Conservation (phyloP, 2,113 vertebrate genomes). For the Coracopsis vasa region DNA sequence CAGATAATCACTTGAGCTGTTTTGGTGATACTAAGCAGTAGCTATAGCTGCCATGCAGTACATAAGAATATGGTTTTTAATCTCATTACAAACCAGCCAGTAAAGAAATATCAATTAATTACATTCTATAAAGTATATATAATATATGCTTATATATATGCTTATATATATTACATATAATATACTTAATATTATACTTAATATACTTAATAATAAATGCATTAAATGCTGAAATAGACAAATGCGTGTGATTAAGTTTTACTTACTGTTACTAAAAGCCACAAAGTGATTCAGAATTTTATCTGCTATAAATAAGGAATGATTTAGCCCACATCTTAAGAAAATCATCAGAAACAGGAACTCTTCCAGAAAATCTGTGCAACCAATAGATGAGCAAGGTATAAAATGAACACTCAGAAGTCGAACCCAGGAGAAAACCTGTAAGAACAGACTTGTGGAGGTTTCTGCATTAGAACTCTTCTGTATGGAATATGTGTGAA, state of each 20-base stretch:
- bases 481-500: background rate
- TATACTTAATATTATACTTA: background rate
- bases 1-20: background rate
- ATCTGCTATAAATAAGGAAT: background rate
- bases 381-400: background rate
- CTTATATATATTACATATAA: background rate
- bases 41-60: background rate
- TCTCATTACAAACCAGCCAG: background rate
- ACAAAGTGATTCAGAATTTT: background rate
- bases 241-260: background rate
- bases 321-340: background rate
- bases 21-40: background rate
- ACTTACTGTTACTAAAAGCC: background rate
- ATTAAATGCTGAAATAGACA: background rate
- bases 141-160: background rate
- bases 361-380: background rate
- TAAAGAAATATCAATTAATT: background rate
- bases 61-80: background rate
- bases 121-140: background rate
- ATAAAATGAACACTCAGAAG: background rate
- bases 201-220: background rate
- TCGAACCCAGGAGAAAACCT: background rate
- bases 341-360: background rate
- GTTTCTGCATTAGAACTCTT: background rate
- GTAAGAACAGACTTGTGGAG: background rate